Percentiles rank a stretch among this genome's conserved stretches.
Evolutionary conservation across 2,113 vertebrate species (phyloP).

Genomic region (Anolis carolinensis): DNA sequence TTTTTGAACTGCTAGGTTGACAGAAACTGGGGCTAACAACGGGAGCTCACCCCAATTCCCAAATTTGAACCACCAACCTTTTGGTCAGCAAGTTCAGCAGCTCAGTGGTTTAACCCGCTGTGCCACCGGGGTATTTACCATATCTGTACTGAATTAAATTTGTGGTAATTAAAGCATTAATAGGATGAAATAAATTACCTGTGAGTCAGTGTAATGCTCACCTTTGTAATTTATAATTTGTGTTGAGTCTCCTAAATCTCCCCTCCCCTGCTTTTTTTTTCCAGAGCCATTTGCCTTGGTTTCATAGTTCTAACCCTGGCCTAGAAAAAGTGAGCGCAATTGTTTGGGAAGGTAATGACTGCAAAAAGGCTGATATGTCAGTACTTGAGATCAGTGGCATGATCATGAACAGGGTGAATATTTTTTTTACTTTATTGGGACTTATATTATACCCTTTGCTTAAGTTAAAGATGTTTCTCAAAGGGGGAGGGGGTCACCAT

Average conservation of each 20-base stretch:
- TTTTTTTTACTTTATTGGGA: slow-evolving; percentile 3
- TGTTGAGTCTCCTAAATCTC: slow-evolving; percentile 15
- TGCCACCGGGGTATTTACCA: too few species aligned
- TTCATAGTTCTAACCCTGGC: slow-evolving; percentile 92
- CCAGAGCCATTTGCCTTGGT: slow-evolving; percentile 94
- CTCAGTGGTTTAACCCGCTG: too few species aligned
- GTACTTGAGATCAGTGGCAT: slow-evolving; percentile 99
- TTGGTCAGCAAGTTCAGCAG: too few species aligned
- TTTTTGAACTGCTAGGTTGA: too few species aligned
- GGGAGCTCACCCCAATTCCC: too few species aligned
- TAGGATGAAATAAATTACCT: slow-evolving; percentile 11
- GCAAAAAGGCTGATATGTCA: slow-evolving; percentile 99
- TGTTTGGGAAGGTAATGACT: slow-evolving; percentile 98
- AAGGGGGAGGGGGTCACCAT: too few species aligned
- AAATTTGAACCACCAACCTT: too few species aligned
- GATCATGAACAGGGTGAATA: slow-evolving; percentile 97
- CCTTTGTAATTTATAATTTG: slow-evolving; percentile 15
- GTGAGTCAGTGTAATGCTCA: neutral
- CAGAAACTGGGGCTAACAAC: too few species aligned
- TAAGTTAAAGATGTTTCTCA: neutral
- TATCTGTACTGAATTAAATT: neutral
- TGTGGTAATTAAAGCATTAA: neutral
- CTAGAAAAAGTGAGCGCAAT: slow-evolving; percentile 98
- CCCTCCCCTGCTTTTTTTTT: neutral
- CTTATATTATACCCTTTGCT: neutral